A percentile compares a stretch with the other conserved stretches of the same genome.
phyloP scores from a whole-genome alignment of 2,888 invertebrate species.

The Brenthis hecate region DNA sequence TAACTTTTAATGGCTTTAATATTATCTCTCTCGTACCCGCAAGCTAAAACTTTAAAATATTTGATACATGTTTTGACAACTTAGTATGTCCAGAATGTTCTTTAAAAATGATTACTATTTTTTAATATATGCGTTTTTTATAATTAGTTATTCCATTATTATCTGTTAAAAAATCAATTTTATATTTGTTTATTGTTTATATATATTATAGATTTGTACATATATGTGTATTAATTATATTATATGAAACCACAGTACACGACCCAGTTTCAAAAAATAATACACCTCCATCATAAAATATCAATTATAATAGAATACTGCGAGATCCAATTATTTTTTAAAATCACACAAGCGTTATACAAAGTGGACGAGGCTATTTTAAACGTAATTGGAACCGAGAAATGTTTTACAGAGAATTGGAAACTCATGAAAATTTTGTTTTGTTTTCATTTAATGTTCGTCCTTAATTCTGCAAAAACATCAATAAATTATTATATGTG shows the following conservation, averaged over 20 bases:
- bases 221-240: background rate
- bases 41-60: conserved; percentile 3
- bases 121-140: background rate
- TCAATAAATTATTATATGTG: background rate
- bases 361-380: conserved; percentile 13
- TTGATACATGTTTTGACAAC: conserved; percentile 9
- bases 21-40: conserved; percentile 8
- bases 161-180: too few relatives aligned
- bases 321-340: conserved; percentile 9
- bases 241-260: background rate
- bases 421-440: background rate
- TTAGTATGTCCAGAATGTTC: background rate
- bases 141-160: background rate
- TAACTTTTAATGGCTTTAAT: conserved; percentile 16
- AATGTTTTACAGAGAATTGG: background rate
- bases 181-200: too few relatives aligned
- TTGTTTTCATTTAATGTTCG: too few relatives aligned
- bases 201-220: too few relatives aligned
- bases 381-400: conserved; percentile 9
- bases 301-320: conserved; percentile 15
- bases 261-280: conserved; percentile 6
- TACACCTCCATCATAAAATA: conserved; percentile 12
- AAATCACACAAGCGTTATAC: conserved; percentile 6
- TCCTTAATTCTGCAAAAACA: too few relatives aligned
- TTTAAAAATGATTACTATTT: background rate